Percentiles rank a stretch among this genome's conserved stretches.
These are phyloP conservation scores for Poecile atricapillus DNA, from an alignment of 2,113 vertebrate species.

Conservation along the genomic window DNA sequence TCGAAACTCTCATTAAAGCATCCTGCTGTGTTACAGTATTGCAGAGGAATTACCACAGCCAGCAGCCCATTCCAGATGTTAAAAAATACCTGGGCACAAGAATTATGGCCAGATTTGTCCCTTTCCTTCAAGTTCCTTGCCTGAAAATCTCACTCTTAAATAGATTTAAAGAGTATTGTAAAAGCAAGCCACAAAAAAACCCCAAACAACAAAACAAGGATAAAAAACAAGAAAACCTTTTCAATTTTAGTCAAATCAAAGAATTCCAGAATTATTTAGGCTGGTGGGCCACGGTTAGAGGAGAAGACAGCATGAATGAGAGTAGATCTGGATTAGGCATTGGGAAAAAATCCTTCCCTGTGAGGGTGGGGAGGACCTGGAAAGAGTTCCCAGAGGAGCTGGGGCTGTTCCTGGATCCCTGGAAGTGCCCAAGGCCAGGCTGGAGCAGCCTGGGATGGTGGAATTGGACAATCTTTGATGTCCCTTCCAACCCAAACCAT, in stretches of 20 bases:
- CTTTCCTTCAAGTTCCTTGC: background rate
- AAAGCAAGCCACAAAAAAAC: background rate
- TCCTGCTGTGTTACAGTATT: conserved; percentile 62
- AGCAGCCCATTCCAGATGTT: conserved; percentile 59
- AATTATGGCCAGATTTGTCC: background rate
- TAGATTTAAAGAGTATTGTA: background rate
- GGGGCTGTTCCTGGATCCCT: background rate
- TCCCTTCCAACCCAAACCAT: background rate
- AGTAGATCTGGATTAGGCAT: background rate
- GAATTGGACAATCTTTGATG: background rate
- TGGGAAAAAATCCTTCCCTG: background rate
- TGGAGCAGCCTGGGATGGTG: background rate
- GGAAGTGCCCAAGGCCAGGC: background rate
- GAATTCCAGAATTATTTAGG: background rate
- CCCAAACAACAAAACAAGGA: background rate
- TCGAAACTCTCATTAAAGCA: conserved; percentile 60
- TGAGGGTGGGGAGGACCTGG: background rate
- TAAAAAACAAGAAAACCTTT: background rate
- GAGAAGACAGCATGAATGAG: background rate
- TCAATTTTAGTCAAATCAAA: background rate
- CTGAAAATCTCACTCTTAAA: conserved; percentile 6
- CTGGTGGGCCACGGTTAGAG: background rate
- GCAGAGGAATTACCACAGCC: conserved; percentile 46
- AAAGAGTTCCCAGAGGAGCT: background rate
- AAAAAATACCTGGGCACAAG: conserved; percentile 32